Conservation (phyloP, 2,888 invertebrate species). For the Cheilosia pagana region DNA sequence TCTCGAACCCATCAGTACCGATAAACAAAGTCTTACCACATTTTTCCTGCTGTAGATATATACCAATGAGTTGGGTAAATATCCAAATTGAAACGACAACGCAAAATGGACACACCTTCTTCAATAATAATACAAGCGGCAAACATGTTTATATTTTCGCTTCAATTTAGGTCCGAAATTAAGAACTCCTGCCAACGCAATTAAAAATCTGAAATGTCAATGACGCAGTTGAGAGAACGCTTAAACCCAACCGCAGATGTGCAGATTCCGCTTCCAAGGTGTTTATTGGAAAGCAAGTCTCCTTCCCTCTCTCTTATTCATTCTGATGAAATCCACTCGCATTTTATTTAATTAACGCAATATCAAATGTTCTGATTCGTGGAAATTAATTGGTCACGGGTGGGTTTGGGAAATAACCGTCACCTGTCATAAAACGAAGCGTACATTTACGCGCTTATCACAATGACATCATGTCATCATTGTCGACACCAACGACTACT, state of each 20-base stretch:
- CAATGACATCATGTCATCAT: slow-evolving; percentile 40
- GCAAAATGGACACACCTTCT: slow-evolving; percentile 38
- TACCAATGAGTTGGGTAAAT: no score
- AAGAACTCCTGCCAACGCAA: no score
- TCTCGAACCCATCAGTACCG: no score
- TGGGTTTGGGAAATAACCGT: slow-evolving; percentile 19
- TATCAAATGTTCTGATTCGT: slow-evolving; percentile 27
- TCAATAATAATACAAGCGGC: background rate
- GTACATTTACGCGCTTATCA: slow-evolving; percentile 30
- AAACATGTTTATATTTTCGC: no score
- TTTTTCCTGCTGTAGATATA: no score
- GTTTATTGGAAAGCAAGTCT: background rate
- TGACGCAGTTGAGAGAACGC: no score
- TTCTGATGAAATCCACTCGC: slow-evolving; percentile 44
- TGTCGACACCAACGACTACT: background rate
- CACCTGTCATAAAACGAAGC: slow-evolving; percentile 19
- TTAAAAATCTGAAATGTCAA: no score
- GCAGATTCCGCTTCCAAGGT: background rate
- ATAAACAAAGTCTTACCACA: no score
- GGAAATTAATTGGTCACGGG: slow-evolving; percentile 15
- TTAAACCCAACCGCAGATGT: background rate
- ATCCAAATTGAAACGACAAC: background rate
- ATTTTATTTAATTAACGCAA: slow-evolving; percentile 22
- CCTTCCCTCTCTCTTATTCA: background rate
- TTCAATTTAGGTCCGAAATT: no score